Conservation (phyloP, 2,888 invertebrate species). For the Melinopterus prodromus region DNA sequence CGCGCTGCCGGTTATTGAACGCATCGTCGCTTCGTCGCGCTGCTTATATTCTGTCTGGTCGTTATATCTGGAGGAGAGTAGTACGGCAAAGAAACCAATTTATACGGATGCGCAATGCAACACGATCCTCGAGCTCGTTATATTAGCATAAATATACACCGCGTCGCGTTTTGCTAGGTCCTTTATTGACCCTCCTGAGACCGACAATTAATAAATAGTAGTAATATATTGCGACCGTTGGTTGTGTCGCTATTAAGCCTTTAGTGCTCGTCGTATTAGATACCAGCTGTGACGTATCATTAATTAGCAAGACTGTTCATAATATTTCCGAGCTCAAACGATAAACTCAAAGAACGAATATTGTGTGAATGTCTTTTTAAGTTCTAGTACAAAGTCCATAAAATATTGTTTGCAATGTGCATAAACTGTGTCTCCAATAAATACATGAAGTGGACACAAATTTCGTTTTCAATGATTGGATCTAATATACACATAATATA, state of each 20-base stretch:
- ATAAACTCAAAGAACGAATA: neutral
- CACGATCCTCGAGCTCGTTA: neutral
- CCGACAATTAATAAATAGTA: neutral
- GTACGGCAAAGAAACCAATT: constrained; percentile 4
- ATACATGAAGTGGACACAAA: too few species aligned
- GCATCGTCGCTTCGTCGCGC: neutral
- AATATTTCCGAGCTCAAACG: neutral
- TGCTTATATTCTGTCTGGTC: neutral
- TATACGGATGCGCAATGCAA: neutral
- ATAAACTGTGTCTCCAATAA: too few species aligned
- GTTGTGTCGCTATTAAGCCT: neutral
- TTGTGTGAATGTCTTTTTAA: neutral
- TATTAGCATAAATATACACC: neutral
- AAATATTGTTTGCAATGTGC: too few species aligned
- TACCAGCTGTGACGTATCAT: neutral
- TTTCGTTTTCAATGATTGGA: too few species aligned
- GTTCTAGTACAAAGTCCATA: too few species aligned
- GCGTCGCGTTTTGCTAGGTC: neutral
- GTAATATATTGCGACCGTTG: neutral
- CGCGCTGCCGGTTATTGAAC: neutral
- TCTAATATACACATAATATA: too few species aligned
- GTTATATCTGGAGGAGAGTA: neutral
- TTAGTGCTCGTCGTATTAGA: neutral
- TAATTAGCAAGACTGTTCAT: neutral
- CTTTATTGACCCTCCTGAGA: neutral